Evolutionary conservation across 2,888 invertebrate genomes (phyloP), one percentile per base, ranked within the genome.

Genomic region (Nowickia ferox): DNA sequence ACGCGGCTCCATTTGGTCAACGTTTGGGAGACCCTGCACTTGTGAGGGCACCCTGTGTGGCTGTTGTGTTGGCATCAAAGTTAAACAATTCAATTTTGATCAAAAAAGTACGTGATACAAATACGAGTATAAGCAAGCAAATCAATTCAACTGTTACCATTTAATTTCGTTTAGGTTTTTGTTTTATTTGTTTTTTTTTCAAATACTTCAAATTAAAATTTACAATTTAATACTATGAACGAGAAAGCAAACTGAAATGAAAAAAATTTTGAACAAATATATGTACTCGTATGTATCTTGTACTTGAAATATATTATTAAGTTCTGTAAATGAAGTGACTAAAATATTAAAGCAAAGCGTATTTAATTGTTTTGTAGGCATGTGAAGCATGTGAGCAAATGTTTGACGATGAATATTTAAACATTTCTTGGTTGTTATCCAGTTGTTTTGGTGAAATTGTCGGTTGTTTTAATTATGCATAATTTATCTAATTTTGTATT

Each of bases 21-120:
- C 91, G 8, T 90, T 92, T 51, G 92, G 92, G 0, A 90, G 91
- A 87, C 92, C 91, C 38, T 92, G 93, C 88, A 93, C 94, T 10
- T 97, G 97, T 89, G 92, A 93, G 19, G 93, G 93, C 5, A 90
- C 94, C 0, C 92, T 93, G 68, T 97, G 97, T 89, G 94, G 94
- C 65, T 97, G 97, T 90, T 97, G 97, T 89, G 94, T 95, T 3
- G 96, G 96, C n/a, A 94, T 97, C 87, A 94, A 95, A 88, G 93
- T 96, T 82, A 93, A 94, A 80, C 93, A 94, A 51, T 94, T 96
- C 84, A 95, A 95, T 87, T 92, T 92, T 66, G 89, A 92, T 88
- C 90, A 92, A 80, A 92, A 92, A 88, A 90, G 92, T 92, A 89
- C 84, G 90, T 88, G 86, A 19, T 57, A 61, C 38, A 83, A 69